These are phyloP conservation scores for Bactericera cockerelli DNA, from an alignment of 1,140 invertebrate genomes.

Conservation along the genomic window DNA sequence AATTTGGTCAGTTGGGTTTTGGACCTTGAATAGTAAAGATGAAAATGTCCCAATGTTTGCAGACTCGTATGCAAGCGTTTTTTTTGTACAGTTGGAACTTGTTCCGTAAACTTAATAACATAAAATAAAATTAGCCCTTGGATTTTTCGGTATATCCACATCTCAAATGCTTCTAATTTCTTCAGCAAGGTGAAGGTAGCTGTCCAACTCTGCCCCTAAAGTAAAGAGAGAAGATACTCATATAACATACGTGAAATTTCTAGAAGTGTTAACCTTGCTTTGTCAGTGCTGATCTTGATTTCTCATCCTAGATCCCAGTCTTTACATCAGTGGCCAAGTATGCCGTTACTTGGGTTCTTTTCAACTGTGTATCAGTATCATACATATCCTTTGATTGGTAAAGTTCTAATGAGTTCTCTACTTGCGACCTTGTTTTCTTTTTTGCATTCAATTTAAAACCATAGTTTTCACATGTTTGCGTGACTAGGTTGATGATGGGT, in stretches of 20 bases:
- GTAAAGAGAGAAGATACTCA: slow-evolving; percentile 10
- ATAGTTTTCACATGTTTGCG: not conserved
- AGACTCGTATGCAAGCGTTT: no score
- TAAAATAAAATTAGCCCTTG: not conserved
- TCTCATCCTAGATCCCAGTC: not conserved
- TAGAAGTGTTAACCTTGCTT: slow-evolving; percentile 11
- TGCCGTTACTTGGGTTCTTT: not conserved
- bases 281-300: slow-evolving; percentile 9
- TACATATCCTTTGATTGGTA: not conserved
- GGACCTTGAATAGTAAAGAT: no score
- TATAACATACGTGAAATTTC: slow-evolving; percentile 12
- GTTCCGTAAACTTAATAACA: no score
- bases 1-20: no score
- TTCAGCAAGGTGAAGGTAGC: slow-evolving; percentile 9
- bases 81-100: no score
- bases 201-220: slow-evolving; percentile 14
- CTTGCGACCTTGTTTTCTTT: not conserved
- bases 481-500: not conserved
- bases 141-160: slow-evolving; percentile 10
- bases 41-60: no score
- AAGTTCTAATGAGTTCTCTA: not conserved
- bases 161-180: slow-evolving; percentile 13
- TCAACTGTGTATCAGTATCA: not conserved
- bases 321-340: not conserved
- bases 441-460: not conserved